These are phyloP conservation scores for Martes martes DNA, from an alignment of 2,113 vertebrate species.

Conservation along the genomic window DNA sequence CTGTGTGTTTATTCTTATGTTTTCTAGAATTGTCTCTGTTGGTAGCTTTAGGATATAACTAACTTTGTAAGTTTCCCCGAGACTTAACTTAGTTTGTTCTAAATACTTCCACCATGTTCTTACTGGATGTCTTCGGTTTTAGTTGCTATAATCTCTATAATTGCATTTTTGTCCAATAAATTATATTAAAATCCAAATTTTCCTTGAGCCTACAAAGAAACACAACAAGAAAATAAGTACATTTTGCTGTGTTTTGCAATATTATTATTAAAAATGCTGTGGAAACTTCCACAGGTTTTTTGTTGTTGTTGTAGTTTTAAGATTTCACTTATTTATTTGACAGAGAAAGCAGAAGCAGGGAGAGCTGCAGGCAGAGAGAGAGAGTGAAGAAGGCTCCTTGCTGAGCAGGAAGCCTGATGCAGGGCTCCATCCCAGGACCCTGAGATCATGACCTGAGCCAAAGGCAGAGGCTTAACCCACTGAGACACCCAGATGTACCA, in stretches of 20 bases:
- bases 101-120: neutral
- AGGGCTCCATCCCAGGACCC: no score
- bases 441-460: no score
- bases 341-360: no score
- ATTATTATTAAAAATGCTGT: neutral
- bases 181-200: neutral
- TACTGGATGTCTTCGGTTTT: neutral
- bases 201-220: neutral
- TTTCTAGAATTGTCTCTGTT: neutral
- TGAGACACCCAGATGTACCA: no score
- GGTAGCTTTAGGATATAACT: neutral
- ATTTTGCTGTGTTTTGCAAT: neutral
- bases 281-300: neutral
- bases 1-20: neutral
- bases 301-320: no score
- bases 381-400: no score
- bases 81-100: neutral
- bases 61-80: neutral
- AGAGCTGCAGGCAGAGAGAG: no score
- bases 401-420: no score
- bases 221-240: neutral
- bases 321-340: no score
- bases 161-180: neutral
- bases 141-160: neutral
- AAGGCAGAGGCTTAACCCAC: no score